phyloP scores from a whole-genome alignment of 2,113 vertebrate genomes.

The Pithys albifrons region DNA sequence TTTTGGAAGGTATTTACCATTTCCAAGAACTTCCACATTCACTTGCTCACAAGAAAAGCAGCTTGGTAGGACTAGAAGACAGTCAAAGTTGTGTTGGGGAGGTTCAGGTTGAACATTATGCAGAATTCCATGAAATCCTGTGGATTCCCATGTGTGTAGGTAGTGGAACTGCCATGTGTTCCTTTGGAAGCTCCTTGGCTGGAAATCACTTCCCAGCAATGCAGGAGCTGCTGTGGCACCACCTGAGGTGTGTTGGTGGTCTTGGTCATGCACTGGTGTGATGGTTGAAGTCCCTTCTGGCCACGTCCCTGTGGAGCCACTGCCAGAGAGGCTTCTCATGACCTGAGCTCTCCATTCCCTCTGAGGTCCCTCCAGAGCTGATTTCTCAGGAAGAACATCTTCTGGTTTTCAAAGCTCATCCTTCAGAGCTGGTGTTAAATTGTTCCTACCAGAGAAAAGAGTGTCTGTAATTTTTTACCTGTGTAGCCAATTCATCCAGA shows the following conservation, averaged over 20 bases:
- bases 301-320: rapidly evolving
- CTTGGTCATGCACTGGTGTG: rapidly evolving
- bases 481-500: slow-evolving; percentile 1
- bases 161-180: rapidly evolving
- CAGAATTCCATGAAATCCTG: too few relatives aligned
- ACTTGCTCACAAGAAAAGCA: neutral
- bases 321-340: neutral
- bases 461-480: neutral
- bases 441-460: neutral
- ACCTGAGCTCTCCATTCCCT: neutral
- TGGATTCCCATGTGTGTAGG: too few relatives aligned
- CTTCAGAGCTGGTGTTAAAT: neutral
- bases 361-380: neutral
- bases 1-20: neutral
- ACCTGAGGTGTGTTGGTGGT: rapidly evolving
- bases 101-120: neutral
- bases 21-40: neutral
- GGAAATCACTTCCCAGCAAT: neutral
- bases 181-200: neutral
- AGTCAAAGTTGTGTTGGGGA: neutral
- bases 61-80: neutral
- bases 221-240: rapidly evolving
- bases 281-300: neutral
- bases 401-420: neutral
- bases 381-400: neutral